Evolutionary conservation across 2,797 vertebrate species (phyloP).

Genomic region (Rallus crepitans): DNA sequence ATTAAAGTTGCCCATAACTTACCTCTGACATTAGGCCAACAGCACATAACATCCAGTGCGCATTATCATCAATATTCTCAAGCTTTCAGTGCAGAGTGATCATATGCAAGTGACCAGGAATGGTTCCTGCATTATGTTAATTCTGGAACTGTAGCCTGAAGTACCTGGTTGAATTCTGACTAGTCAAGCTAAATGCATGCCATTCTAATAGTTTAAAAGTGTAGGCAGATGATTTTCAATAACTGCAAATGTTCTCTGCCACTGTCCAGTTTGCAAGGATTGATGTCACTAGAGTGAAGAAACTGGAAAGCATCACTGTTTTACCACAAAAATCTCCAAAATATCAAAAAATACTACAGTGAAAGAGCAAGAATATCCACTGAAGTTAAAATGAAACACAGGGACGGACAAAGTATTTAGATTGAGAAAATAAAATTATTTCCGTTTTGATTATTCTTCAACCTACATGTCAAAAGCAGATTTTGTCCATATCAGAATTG

Average conservation of each 20-base stretch:
- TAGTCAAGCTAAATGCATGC: background rate
- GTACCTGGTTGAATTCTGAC: background rate
- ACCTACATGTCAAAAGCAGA: background rate
- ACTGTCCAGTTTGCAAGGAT: accelerated
- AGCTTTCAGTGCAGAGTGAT: background rate
- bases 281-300: background rate
- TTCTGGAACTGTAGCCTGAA: background rate
- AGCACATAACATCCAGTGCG: background rate
- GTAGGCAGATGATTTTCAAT: background rate
- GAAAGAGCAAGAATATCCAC: background rate
- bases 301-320: background rate
- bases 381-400: background rate
- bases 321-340: background rate
- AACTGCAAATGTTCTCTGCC: background rate
- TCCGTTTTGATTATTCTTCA: background rate
- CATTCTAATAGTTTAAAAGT: background rate
- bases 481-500: background rate
- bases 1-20: background rate
- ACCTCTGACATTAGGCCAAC: background rate
- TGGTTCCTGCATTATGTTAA: background rate
- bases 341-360: background rate
- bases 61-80: background rate
- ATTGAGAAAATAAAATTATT: background rate
- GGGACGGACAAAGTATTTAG: background rate
- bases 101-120: background rate